Evolutionary conservation across 2,888 invertebrate genomes (phyloP), one percentile per base, ranked within the genome.

Genomic region (Papilio elwesi): DNA sequence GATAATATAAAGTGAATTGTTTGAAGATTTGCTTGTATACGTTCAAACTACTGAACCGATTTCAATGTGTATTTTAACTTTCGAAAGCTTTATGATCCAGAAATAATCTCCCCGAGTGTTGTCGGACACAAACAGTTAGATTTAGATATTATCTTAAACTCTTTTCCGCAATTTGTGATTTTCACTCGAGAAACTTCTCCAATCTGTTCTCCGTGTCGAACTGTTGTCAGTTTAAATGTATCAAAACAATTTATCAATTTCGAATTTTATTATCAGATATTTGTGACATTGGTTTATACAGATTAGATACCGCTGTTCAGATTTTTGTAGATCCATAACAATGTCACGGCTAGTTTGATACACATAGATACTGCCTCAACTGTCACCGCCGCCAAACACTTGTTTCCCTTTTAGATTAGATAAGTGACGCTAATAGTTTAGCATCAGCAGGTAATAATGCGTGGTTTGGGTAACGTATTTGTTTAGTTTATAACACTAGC

Each of bases 391-490:
- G 63, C 53, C 53, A 72, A 68, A 68, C 62, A 26, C 13, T 63
- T 53, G 36, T 16, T 72, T 72, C 72, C 72, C 68, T 49, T 74
- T 51, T 55, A 66, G 72, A 52, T 73, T 68, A 63, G 74, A 64
- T 55, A 38, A 53, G 55, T 51, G 57, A 4, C 38, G 52, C 43
- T 15, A 62, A 62, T 62, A 62, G 53, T 62, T 62, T 62, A 62
- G 59, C 43, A 43, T 15, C 43, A 9, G 15, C 48, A 63, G 12
- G n/a, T 47, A 53, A 57, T 57, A 57, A 57, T 57, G 38, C n/a
- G 43, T 62, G 43, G 59, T 62, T 62, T 62, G 43, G 38, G 13
- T 59, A 38, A 62, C 11, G 52, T 52, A 38, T 62, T 62, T 62
- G 59, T 43, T 62, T 62, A 62, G 59, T 62, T 62, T 62, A 15